Conservation (phyloP, 2,888 invertebrate genomes). For the Spialia ferax region DNA sequence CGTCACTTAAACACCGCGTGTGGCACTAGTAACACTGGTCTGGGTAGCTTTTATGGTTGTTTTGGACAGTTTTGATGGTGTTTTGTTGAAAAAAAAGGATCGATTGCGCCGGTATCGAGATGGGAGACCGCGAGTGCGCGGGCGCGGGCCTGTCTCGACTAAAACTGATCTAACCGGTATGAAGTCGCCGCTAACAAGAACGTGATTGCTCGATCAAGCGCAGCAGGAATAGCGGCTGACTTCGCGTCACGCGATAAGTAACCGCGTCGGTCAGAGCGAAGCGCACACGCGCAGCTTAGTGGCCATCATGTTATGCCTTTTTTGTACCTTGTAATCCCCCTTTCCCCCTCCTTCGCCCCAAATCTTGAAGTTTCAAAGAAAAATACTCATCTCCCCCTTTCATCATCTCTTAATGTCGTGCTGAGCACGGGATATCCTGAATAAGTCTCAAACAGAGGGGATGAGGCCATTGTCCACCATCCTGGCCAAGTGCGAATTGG, state of each 20-base stretch:
- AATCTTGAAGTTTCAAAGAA: too few species aligned
- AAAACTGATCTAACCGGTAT: slow-evolving; percentile 82
- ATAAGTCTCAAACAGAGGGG: too few species aligned
- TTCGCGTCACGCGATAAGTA: slow-evolving; percentile 46
- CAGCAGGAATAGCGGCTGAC: slow-evolving; percentile 51
- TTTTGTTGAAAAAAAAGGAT: slow-evolving; percentile 56
- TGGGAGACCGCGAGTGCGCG: slow-evolving; percentile 63
- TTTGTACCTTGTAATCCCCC: too few species aligned
- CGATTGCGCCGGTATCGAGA: slow-evolving; percentile 58
- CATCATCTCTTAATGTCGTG: too few species aligned
- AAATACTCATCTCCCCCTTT: too few species aligned
- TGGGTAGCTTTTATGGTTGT: slow-evolving; percentile 31
- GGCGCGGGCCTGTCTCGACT: slow-evolving; percentile 65
- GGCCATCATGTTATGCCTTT: too few species aligned
- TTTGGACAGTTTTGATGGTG: slow-evolving; percentile 45
- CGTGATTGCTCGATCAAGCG: slow-evolving; percentile 57
- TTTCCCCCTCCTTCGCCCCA: too few species aligned
- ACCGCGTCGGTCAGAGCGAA: slow-evolving; percentile 8
- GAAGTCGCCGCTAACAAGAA: slow-evolving; percentile 68
- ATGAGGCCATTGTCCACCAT: too few species aligned
- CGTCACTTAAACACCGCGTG: slow-evolving; percentile 37
- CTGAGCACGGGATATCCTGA: too few species aligned
- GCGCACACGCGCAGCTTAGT: slow-evolving; percentile 1
- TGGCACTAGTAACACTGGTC: slow-evolving; percentile 27
- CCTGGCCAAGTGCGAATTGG: too few species aligned